phyloP scores from a whole-genome alignment of 2,797 vertebrate genomes.

The Cossypha caffra region DNA sequence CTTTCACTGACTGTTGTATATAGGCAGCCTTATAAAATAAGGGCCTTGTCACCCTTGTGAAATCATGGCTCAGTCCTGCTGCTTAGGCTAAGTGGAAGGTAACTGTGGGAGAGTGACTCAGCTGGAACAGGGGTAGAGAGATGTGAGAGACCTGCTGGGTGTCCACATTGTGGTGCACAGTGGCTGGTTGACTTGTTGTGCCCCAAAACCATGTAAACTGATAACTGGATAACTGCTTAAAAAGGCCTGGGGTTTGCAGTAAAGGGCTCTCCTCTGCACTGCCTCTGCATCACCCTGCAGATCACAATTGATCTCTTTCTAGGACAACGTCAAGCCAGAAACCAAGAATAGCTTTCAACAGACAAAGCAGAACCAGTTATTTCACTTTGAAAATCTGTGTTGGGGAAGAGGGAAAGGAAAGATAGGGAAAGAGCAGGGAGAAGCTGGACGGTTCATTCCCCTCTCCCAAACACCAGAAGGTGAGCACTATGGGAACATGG shows the following conservation, averaged over 20 bases:
- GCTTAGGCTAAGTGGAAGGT: not conserved
- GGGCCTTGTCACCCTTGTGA: not conserved
- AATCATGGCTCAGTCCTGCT: not conserved
- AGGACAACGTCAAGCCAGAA: not conserved
- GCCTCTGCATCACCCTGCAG: not conserved
- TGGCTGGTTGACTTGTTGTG: not conserved
- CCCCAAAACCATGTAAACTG: not conserved
- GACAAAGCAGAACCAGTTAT: not conserved
- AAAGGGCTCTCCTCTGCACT: not conserved
- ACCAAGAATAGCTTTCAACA: not conserved
- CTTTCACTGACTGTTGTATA: not conserved
- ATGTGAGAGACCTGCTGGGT: accelerated
- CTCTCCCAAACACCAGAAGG: not conserved
- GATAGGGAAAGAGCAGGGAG: not conserved
- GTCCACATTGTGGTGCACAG: accelerated
- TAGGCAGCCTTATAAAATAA: not conserved
- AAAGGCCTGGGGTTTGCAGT: not conserved
- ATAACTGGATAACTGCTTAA: not conserved
- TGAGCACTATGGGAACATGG: not conserved
- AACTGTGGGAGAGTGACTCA: not conserved
- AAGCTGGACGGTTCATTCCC: not conserved
- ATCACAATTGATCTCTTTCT: not conserved
- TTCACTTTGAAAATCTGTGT: not conserved
- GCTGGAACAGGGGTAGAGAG: not conserved
- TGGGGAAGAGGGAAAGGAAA: not conserved